phyloP scores from a whole-genome alignment of 2,797 vertebrate genomes.

The Urosaurus nigricauda region DNA sequence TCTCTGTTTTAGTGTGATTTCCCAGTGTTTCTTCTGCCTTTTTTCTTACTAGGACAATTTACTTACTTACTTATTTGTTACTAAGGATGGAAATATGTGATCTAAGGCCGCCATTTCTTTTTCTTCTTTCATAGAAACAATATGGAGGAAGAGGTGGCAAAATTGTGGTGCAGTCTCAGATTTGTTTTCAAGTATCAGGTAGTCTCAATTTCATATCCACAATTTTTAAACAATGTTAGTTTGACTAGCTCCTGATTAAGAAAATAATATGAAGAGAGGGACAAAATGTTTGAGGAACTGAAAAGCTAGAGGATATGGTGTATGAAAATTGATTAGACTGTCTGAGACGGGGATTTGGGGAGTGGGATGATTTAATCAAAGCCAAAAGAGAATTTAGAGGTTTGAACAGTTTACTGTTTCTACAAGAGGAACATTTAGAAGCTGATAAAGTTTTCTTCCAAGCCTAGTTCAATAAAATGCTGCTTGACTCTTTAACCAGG shows the following conservation, averaged over 20 bases:
- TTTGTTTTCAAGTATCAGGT: not conserved
- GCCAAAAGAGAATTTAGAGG: not conserved
- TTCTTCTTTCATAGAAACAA: not conserved
- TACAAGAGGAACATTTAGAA: not conserved
- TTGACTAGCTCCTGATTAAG: not conserved
- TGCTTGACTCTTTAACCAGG: not conserved
- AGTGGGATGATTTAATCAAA: not conserved
- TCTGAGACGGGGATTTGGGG: not conserved
- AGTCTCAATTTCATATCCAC: not conserved
- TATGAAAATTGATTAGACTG: not conserved
- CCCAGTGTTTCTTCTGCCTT: not conserved
- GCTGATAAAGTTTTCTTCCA: not conserved
- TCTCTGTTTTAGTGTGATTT: not conserved
- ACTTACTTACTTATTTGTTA: no score
- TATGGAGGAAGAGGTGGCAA: not conserved
- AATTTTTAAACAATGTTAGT: no score
- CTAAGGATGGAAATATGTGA: no score
- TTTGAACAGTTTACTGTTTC: not conserved
- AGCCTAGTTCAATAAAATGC: not conserved
- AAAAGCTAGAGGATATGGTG: not conserved
- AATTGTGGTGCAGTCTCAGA: not conserved
- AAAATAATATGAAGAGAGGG: not conserved
- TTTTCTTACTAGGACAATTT: not conserved
- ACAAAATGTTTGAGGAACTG: not conserved
- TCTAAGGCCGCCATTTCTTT: not conserved